Evolutionary conservation across 2,113 vertebrate species (phyloP).

Genomic region (Cyphomyrus plagiostoma): DNA sequence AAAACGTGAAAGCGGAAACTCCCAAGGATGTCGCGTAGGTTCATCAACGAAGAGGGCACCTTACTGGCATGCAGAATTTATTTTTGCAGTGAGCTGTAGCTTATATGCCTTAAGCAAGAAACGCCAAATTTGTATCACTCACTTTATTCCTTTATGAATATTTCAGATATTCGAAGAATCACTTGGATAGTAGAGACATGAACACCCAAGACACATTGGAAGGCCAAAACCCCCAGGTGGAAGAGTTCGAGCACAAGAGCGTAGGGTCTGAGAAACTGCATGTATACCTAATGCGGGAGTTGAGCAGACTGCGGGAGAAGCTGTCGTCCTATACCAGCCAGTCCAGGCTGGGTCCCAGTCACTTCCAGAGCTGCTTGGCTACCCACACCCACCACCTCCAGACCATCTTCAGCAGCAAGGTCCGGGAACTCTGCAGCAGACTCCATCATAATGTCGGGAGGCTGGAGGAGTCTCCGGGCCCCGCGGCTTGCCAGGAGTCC

Average conservation of each 20-base stretch:
- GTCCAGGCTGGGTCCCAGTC: constrained; percentile 49
- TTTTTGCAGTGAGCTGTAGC: not conserved
- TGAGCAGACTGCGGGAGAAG: constrained; percentile 61
- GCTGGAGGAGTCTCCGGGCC: constrained; percentile 42
- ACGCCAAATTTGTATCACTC: not conserved
- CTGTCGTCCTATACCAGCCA: constrained; percentile 63
- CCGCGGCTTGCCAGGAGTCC: constrained; percentile 46
- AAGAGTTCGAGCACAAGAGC: constrained; percentile 37
- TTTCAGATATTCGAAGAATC: constrained; percentile 64
- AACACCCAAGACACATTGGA: constrained; percentile 45
- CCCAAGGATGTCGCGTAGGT: not conserved
- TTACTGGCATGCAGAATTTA: not conserved
- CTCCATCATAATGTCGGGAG: constrained; percentile 50
- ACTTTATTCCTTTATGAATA: not conserved
- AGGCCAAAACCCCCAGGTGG: constrained; percentile 39
- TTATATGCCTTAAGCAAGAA: not conserved
- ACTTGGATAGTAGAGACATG: constrained; percentile 53
- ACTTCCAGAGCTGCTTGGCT: constrained; percentile 65
- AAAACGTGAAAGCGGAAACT: not conserved
- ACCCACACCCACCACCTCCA: constrained; percentile 65
- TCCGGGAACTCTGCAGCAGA: constrained; percentile 63
- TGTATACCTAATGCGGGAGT: constrained; percentile 63
- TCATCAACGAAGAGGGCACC: not conserved
- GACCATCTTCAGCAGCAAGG: constrained; percentile 60
- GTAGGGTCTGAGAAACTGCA: constrained; percentile 57